A percentile compares a stretch with the other conserved stretches of the same genome.
phyloP scores from a whole-genome alignment of 1,140 invertebrate genomes.

The Caenorhabditis latens region DNA sequence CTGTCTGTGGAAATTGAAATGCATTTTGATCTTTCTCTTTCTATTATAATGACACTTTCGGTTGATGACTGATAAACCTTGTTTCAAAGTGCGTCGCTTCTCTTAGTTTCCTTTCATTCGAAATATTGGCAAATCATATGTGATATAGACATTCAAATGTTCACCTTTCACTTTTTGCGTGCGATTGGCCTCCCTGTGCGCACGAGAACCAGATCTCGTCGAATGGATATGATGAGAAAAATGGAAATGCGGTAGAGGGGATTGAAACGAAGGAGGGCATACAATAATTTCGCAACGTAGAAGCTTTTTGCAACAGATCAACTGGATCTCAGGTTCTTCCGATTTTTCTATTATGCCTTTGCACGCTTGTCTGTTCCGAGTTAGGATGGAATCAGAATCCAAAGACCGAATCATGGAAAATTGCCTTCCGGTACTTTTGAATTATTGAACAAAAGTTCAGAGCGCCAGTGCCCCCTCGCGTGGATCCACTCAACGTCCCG shows the following conservation, averaged over 20 bases:
- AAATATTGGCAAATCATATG: constrained; percentile 50
- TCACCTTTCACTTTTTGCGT: constrained; percentile 54
- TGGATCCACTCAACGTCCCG: not conserved
- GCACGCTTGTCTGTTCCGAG: too few species aligned
- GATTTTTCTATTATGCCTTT: too few species aligned
- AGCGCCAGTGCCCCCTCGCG: not conserved
- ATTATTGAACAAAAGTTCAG: constrained; percentile 23
- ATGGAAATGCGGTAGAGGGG: not conserved
- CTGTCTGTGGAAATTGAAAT: constrained; percentile 5
- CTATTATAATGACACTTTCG: not conserved
- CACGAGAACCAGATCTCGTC: constrained; percentile 24
- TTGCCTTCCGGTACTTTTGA: not conserved
- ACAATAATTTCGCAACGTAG: constrained; percentile 46
- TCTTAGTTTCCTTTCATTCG: constrained; percentile 20
- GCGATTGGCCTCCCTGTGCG: not conserved
- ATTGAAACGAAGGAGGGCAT: not conserved
- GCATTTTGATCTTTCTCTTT: constrained; percentile 49
- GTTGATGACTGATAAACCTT: constrained; percentile 25
- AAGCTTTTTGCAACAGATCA: constrained; percentile 12
- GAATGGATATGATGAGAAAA: constrained; percentile 10
- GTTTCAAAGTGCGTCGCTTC: constrained; percentile 2
- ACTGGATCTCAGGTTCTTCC: not conserved
- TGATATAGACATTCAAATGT: constrained; percentile 56
- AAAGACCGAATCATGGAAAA: not conserved
- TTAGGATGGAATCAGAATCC: not conserved